These are phyloP conservation scores for Amiota communis DNA, from an alignment of 2,888 invertebrate genomes.

Conservation along the genomic window DNA sequence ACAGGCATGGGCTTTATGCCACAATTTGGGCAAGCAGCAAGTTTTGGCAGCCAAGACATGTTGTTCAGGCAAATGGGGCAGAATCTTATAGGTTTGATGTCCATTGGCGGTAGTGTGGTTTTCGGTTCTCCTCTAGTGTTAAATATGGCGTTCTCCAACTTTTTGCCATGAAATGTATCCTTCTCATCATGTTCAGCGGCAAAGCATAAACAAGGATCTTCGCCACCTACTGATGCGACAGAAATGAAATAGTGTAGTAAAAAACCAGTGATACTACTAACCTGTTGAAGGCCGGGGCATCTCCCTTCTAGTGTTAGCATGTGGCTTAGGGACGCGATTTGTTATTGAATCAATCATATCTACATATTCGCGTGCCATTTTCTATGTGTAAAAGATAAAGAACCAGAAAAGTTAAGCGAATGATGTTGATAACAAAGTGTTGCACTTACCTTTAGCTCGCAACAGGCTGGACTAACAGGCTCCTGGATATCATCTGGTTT, in stretches of 20 bases:
- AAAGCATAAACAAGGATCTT: not conserved
- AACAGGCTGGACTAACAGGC: slow-evolving; percentile 42
- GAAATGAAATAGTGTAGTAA: not conserved
- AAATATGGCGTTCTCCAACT: too few species aligned
- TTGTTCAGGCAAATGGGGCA: slow-evolving; percentile 70
- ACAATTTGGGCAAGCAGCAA: slow-evolving; percentile 71
- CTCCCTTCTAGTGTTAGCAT: slow-evolving; percentile 21
- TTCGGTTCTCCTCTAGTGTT: not conserved
- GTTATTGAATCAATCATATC: slow-evolving; percentile 46
- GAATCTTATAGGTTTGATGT: slow-evolving; percentile 48
- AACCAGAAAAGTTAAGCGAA: not conserved
- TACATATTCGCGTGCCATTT: slow-evolving; percentile 47
- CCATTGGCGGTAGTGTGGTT: slow-evolving; percentile 2
- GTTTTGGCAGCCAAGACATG: slow-evolving; percentile 71
- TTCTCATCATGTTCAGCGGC: too few species aligned
- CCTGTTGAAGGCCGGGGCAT: not conserved
- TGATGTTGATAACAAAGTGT: not conserved
- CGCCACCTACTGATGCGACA: not conserved
- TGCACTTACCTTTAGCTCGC: slow-evolving; percentile 50
- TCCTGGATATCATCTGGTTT: slow-evolving; percentile 39
- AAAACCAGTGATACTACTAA: not conserved
- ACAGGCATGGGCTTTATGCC: slow-evolving; percentile 65
- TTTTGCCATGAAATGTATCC: too few species aligned
- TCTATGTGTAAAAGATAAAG: slow-evolving; percentile 33
- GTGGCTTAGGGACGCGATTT: not conserved